Evolutionary conservation across 2,113 vertebrate species (phyloP).

Genomic region (Crocuta crocuta): DNA sequence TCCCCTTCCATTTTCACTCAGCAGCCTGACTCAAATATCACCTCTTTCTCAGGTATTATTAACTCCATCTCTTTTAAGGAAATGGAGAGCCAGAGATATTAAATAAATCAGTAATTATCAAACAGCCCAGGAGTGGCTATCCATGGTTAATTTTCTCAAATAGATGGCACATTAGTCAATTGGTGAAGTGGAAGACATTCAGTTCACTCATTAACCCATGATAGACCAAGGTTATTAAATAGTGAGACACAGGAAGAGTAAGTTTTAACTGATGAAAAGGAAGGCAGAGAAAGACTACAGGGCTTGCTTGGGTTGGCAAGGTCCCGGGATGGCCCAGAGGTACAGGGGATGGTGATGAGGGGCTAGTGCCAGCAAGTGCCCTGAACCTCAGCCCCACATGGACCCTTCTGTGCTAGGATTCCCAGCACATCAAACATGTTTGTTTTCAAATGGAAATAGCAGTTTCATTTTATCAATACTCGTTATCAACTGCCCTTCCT

Average conservation of each 20-base stretch:
- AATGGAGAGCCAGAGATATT: not conserved
- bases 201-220: not conserved
- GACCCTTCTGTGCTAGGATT: not conserved
- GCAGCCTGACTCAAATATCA: not conserved
- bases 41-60: not conserved
- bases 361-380: rapidly evolving
- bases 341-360: rapidly evolving
- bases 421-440: not conserved
- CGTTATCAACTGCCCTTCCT: constrained; percentile 70
- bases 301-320: rapidly evolving
- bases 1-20: not conserved
- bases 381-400: rapidly evolving
- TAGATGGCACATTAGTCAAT: not conserved
- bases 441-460: constrained; percentile 30
- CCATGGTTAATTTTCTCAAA: not conserved
- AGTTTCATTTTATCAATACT: constrained; percentile 74
- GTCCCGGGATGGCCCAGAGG: no score
- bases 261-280: not conserved
- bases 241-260: not conserved
- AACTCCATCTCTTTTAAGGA: not conserved
- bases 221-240: not conserved
- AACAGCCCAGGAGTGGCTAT: not conserved
- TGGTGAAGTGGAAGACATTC: not conserved
- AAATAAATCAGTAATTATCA: not conserved
- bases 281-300: no score